phyloP scores from a whole-genome alignment of 1,140 invertebrate genomes.

The Bombus waltoni region DNA sequence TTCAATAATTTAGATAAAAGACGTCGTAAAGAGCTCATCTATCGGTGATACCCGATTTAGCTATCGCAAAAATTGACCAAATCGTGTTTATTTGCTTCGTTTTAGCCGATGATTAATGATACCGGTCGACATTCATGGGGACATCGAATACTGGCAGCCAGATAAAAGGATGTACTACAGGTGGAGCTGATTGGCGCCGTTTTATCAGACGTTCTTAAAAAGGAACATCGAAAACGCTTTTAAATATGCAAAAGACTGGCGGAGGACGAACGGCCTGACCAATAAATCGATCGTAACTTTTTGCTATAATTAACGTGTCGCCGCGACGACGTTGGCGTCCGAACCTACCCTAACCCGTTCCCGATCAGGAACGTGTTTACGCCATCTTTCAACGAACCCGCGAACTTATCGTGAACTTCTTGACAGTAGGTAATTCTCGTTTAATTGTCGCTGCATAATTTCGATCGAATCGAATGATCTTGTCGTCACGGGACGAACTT shows the following conservation, averaged over 20 bases:
- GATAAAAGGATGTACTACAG: neutral
- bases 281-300: slow-evolving; percentile 35
- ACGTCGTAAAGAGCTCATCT: neutral
- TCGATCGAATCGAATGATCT: neutral
- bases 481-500: neutral
- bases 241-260: slow-evolving; percentile 16
- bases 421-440: neutral
- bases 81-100: neutral
- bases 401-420: neutral
- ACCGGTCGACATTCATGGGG: neutral
- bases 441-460: neutral
- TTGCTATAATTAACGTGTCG: slow-evolving; percentile 30
- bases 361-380: slow-evolving; percentile 1
- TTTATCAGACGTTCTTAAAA: slow-evolving; percentile 25
- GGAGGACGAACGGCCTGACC: neutral
- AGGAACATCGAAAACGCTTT: slow-evolving; percentile 19
- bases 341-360: slow-evolving; percentile 37
- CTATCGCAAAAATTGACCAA: neutral
- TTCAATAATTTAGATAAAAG: neutral
- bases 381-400: slow-evolving; percentile 25
- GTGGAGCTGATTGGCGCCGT: slow-evolving; percentile 10
- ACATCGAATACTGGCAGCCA: neutral
- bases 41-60: neutral
- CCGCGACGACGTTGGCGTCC: neutral
- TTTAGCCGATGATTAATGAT: slow-evolving; percentile 21